phyloP scores from a whole-genome alignment of 2,888 invertebrate species.

The Neria commutata region DNA sequence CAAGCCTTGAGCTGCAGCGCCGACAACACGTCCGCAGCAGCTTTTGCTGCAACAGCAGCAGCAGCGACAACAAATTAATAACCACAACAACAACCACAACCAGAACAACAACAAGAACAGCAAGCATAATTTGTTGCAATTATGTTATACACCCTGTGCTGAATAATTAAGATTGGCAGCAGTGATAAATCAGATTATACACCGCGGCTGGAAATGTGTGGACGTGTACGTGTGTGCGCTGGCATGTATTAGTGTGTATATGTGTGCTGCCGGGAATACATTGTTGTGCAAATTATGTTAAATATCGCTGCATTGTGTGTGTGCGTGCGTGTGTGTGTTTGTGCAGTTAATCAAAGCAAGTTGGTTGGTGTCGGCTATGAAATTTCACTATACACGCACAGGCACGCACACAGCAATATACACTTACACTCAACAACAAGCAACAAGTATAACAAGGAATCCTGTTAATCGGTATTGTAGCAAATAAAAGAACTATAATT shows the following conservation, averaged over 20 bases:
- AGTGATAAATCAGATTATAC: slow-evolving; percentile 25
- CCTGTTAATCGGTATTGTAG: slow-evolving; percentile 18
- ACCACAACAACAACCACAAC: slow-evolving; percentile 12
- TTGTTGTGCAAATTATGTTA: too few species aligned
- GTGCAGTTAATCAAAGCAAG: too few species aligned
- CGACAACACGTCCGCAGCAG: slow-evolving; percentile 29
- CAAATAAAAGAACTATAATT: slow-evolving; percentile 12
- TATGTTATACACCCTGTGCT: slow-evolving; percentile 28
- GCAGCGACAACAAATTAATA: slow-evolving; percentile 23
- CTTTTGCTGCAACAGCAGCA: slow-evolving; percentile 31
- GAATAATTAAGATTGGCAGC: slow-evolving; percentile 38
- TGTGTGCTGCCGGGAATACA: too few species aligned
- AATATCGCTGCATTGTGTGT: too few species aligned
- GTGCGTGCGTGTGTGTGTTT: too few species aligned
- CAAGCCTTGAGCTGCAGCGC: slow-evolving; percentile 46
- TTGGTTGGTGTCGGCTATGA: neutral
- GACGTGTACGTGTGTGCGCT: neutral
- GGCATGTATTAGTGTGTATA: too few species aligned
- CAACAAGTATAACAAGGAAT: neutral
- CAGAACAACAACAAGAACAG: slow-evolving; percentile 17
- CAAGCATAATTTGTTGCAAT: slow-evolving; percentile 14
- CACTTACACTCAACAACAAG: too few species aligned
- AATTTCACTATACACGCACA: neutral
- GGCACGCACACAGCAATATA: neutral
- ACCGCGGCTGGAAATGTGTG: slow-evolving; percentile 24